A percentile compares a stretch with the other conserved stretches of the same genome.
Conservation (phyloP, 2,113 vertebrate genomes). For the Scomber scombrus region DNA sequence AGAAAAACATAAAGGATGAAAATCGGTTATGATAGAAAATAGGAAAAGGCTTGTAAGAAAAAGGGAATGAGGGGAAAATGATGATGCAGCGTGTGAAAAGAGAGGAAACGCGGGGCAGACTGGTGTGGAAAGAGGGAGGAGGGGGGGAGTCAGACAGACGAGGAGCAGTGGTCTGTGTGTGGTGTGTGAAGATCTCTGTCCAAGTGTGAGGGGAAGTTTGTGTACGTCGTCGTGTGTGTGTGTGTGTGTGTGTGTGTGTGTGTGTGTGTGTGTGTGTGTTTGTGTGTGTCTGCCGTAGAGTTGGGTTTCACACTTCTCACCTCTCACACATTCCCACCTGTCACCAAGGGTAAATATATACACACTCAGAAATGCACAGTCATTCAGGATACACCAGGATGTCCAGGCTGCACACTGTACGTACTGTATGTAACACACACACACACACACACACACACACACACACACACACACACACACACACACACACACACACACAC, state of each 20-base stretch:
- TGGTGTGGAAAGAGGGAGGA: neutral
- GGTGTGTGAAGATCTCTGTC: constrained; percentile 67
- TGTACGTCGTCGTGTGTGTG: constrained; percentile 20
- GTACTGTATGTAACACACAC: constrained; percentile 2
- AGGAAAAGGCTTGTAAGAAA: neutral
- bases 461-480: too few relatives aligned
- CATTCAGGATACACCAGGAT: constrained; percentile 59
- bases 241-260: constrained; percentile 37
- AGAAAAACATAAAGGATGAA: too few relatives aligned
- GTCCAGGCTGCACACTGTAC: constrained; percentile 30
- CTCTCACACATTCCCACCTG: constrained; percentile 86
- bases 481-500: constrained; percentile 4
- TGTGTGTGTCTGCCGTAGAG: constrained; percentile 58
- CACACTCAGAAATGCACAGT: constrained; percentile 67
- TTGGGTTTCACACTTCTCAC: constrained; percentile 84
- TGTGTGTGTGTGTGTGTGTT: neutral
- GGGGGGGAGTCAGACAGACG: constrained; percentile 20
- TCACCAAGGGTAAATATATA: constrained; percentile 86
- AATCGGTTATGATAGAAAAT: too few relatives aligned
- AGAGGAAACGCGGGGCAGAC: constrained; percentile 18
- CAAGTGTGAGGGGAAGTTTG: constrained; percentile 76
- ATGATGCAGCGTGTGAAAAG: constrained; percentile 38
- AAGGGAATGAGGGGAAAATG: neutral
- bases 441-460: neutral
- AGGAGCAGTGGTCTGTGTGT: constrained; percentile 60